These are phyloP conservation scores for Rhyzopertha dominica DNA, from an alignment of 1,140 invertebrate species.

Conservation along the genomic window DNA sequence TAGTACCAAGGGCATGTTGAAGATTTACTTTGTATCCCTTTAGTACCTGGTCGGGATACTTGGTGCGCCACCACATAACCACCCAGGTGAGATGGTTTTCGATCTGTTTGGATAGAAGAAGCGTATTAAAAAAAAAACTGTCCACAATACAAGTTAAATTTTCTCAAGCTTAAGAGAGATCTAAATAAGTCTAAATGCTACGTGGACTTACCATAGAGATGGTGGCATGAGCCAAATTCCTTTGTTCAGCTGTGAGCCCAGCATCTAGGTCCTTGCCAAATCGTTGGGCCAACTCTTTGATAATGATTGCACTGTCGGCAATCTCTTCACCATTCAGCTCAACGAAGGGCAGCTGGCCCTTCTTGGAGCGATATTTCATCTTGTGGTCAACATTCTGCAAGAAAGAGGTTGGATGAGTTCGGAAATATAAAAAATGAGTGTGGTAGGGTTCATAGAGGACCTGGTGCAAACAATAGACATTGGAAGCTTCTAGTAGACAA, in stretches of 20 bases:
- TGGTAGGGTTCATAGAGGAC: too few relatives aligned
- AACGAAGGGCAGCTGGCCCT: conserved; percentile 87
- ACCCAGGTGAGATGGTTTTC: conserved; percentile 91
- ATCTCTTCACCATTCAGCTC: conserved; percentile 92
- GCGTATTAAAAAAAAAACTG: too few relatives aligned
- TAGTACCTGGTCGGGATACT: conserved; percentile 76
- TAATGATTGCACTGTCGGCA: conserved; percentile 82
- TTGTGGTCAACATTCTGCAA: conserved; percentile 92
- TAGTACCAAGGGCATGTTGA: conserved; percentile 78
- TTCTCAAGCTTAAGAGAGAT: too few relatives aligned
- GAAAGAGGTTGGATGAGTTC: too few relatives aligned
- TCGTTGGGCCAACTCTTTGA: conserved; percentile 76
- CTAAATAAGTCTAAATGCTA: too few relatives aligned
- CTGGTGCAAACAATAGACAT: too few relatives aligned
- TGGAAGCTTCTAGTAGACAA: too few relatives aligned
- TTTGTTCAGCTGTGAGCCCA: conserved; percentile 73
- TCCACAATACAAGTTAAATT: too few relatives aligned
- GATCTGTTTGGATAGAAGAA: too few relatives aligned
- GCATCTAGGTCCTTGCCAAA: conserved; percentile 80
- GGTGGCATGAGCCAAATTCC: conserved; percentile 84
- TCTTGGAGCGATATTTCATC: conserved; percentile 88
- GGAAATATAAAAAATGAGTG: too few relatives aligned
- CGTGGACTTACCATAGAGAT: conserved; percentile 93
- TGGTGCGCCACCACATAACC: conserved; percentile 80
- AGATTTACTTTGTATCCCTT: conserved; percentile 88